Percentiles rank a stretch among this genome's conserved stretches.
Conservation (phyloP, 2,113 vertebrate genomes). For the Oreochromis aureus region DNA sequence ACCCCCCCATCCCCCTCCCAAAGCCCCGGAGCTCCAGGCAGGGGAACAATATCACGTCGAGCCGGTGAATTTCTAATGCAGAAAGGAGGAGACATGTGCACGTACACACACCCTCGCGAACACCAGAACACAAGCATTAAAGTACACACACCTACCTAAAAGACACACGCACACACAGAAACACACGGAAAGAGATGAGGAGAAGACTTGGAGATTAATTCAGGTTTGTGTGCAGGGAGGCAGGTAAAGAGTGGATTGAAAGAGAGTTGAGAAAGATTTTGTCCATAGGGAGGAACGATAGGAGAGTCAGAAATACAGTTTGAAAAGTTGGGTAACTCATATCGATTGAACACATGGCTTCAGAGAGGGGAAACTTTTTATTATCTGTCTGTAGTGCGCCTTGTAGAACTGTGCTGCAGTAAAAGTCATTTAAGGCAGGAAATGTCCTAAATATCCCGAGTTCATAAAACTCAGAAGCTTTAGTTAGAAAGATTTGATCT, state of each 20-base stretch:
- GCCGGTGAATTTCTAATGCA: constrained; percentile 51
- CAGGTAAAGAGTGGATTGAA: constrained; percentile 51
- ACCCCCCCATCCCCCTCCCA: too few species aligned
- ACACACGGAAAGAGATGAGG: neutral
- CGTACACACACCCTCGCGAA: neutral
- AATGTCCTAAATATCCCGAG: constrained; percentile 7
- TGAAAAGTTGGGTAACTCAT: constrained; percentile 48
- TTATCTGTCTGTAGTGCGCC: neutral
- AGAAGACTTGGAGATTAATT: constrained; percentile 36
- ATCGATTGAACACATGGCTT: constrained; percentile 44
- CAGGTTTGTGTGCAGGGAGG: constrained; percentile 37
- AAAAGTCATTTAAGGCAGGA: constrained; percentile 17
- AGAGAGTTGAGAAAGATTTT: constrained; percentile 38
- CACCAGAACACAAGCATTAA: neutral
- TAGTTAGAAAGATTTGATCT: neutral
- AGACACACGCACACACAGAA: neutral
- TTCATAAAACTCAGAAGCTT: constrained; percentile 7
- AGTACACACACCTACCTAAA: neutral
- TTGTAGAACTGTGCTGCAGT: constrained; percentile 15
- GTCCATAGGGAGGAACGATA: constrained; percentile 43
- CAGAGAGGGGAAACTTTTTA: constrained; percentile 36
- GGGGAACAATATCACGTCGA: constrained; percentile 48
- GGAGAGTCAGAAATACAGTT: constrained; percentile 45
- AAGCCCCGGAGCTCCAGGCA: constrained; percentile 45
- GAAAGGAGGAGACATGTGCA: constrained; percentile 3